Evolutionary conservation across 2,113 vertebrate genomes (phyloP).

Genomic region (Caranx ignobilis): DNA sequence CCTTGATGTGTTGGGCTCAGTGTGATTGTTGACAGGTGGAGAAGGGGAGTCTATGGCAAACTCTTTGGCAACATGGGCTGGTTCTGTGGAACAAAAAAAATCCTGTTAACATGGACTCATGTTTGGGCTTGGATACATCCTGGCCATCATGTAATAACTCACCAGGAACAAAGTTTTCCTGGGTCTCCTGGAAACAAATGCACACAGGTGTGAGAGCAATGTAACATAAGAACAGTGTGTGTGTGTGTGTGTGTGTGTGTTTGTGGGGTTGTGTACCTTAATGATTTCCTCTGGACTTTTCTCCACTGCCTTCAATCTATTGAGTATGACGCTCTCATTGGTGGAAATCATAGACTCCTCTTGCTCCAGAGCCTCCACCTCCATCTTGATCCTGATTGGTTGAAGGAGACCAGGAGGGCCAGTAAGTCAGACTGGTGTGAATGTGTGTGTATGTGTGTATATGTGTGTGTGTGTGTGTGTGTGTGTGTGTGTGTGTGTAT

Average conservation of each 20-base stretch:
- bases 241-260: background rate
- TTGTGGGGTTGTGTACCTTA: slow-evolving; percentile 79
- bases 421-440: background rate
- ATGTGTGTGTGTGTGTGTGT: background rate
- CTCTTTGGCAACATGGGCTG: slow-evolving; percentile 79
- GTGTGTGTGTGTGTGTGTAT: background rate
- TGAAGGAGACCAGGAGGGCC: background rate
- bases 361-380: slow-evolving; percentile 90
- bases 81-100: slow-evolving; percentile 74
- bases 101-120: background rate
- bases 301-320: slow-evolving; percentile 89
- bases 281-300: slow-evolving; percentile 91
- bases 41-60: slow-evolving; percentile 83
- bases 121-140: background rate
- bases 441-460: background rate
- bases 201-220: background rate
- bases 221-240: background rate
- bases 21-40: slow-evolving; percentile 68
- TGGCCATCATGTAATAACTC: background rate
- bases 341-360: slow-evolving; percentile 89
- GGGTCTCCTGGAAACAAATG: slow-evolving; percentile 54
- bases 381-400: slow-evolving; percentile 87
- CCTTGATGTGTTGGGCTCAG: slow-evolving; percentile 78
- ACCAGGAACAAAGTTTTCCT: slow-evolving; percentile 57
- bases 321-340: slow-evolving; percentile 90